Evolutionary conservation across 2,113 vertebrate genomes (phyloP).

Genomic region (Corynorhinus townsendii): DNA sequence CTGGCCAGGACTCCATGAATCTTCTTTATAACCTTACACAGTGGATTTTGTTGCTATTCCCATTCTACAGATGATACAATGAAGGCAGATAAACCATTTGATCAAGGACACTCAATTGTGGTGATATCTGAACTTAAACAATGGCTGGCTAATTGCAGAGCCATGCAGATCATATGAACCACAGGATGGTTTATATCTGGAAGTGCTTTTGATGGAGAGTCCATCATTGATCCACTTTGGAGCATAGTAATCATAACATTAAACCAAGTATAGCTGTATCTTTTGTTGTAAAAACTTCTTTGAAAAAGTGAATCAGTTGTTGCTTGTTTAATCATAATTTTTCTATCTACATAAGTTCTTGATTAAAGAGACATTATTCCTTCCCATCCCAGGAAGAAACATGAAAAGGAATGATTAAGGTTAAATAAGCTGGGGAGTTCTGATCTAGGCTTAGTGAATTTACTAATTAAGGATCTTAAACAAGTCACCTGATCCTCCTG

Average conservation of each 20-base stretch:
- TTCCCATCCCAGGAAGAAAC: neutral
- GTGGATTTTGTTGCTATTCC: neutral
- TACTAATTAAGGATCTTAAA: neutral
- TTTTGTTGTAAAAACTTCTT: neutral
- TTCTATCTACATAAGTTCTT: neutral
- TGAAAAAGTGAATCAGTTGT: neutral
- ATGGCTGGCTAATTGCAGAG: neutral
- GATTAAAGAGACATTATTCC: neutral
- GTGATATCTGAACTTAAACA: neutral
- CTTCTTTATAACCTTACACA: neutral
- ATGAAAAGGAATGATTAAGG: neutral
- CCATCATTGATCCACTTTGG: neutral
- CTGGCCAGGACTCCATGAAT: neutral
- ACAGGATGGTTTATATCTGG: neutral
- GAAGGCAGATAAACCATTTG: neutral
- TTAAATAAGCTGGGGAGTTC: neutral
- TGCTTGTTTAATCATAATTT: neutral
- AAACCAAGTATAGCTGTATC: neutral
- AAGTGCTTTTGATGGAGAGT: neutral
- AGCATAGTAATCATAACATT: neutral
- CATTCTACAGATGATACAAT: neutral
- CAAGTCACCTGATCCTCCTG: neutral
- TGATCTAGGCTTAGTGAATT: neutral
- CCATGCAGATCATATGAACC: neutral
- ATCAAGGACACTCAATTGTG: neutral